Conservation (phyloP, 2,888 invertebrate genomes). For the Brassicogethes aeneus region DNA sequence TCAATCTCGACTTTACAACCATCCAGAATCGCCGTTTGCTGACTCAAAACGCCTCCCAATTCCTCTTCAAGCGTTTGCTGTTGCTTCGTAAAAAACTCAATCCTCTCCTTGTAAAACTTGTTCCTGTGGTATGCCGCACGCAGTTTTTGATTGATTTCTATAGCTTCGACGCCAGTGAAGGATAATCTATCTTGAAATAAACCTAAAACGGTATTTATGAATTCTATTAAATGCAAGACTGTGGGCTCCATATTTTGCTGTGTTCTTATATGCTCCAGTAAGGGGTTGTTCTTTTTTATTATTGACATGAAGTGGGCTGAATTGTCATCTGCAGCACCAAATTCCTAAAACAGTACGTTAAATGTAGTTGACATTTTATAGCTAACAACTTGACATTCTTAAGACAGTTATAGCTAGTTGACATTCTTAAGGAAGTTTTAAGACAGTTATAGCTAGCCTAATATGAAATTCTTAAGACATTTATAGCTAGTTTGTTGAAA, state of each 20-base stretch:
- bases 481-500: too few relatives aligned
- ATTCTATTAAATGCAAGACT: background rate
- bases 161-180: background rate
- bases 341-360: too few relatives aligned
- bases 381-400: too few relatives aligned
- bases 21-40: background rate
- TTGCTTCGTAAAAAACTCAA: background rate
- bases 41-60: background rate
- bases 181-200: background rate
- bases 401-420: too few relatives aligned
- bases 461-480: too few relatives aligned
- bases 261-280: too few relatives aligned
- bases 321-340: too few relatives aligned
- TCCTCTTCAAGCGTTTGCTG: background rate
- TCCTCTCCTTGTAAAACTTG: background rate
- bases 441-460: too few relatives aligned
- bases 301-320: too few relatives aligned
- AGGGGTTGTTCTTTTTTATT: too few relatives aligned
- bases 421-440: too few relatives aligned
- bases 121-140: background rate
- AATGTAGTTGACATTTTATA: too few relatives aligned
- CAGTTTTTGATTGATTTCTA: background rate
- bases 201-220: background rate
- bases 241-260: background rate
- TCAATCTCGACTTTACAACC: background rate